These are phyloP conservation scores for Melanargia galathea DNA, from an alignment of 2,888 invertebrate species.

Conservation along the genomic window DNA sequence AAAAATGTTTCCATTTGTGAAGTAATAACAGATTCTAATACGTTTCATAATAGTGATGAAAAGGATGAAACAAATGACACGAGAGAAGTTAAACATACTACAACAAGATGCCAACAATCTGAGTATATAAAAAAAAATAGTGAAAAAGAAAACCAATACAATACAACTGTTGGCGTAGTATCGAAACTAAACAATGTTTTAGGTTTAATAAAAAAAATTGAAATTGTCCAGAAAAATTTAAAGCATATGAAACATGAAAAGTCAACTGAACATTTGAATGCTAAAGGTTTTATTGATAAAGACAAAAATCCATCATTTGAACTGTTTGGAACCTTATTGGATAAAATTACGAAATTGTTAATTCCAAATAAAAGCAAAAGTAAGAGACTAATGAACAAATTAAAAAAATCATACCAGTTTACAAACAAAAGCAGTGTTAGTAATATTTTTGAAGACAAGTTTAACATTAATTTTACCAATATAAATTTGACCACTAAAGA, in stretches of 20 bases:
- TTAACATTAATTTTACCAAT: slow-evolving; percentile 51
- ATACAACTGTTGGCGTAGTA: slow-evolving; percentile 49
- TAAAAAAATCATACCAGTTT: slow-evolving; percentile 52
- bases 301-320: slow-evolving; percentile 49
- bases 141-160: slow-evolving; percentile 30
- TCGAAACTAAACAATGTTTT: slow-evolving; percentile 62
- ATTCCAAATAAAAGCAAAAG: slow-evolving; percentile 53
- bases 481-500: slow-evolving; percentile 62
- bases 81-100: slow-evolving; percentile 18
- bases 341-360: slow-evolving; percentile 64
- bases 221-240: slow-evolving; percentile 55
- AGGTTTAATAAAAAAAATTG: slow-evolving; percentile 62
- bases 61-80: slow-evolving; percentile 28
- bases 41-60: slow-evolving; percentile 35
- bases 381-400: slow-evolving; percentile 50
- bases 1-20: slow-evolving; percentile 64
- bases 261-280: slow-evolving; percentile 12
- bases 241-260: slow-evolving; percentile 45
- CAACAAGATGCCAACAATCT: slow-evolving; percentile 28
- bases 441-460: slow-evolving; percentile 51
- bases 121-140: slow-evolving; percentile 33
- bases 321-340: slow-evolving; percentile 60
- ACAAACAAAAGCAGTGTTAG: slow-evolving; percentile 45
- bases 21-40: slow-evolving; percentile 50
- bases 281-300: background rate